Percentiles rank a stretch among this genome's conserved stretches.
phyloP scores from a whole-genome alignment of 1,140 invertebrate genomes.

The Trypoxylus dichotomus region DNA sequence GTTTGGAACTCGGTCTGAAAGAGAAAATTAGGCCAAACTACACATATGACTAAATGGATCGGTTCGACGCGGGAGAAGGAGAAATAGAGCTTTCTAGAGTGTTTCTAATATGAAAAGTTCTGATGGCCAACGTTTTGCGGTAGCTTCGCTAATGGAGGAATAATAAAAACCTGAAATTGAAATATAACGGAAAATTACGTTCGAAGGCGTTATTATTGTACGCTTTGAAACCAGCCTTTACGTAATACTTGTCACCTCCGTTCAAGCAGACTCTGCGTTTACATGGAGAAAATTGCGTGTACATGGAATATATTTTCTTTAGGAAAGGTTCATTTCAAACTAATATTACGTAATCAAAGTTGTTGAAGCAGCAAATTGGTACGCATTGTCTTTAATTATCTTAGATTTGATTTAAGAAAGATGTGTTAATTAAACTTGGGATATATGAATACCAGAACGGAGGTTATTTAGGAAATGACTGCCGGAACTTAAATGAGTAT shows the following conservation, averaged over 20 bases:
- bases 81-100: not conserved
- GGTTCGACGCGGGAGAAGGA: not conserved
- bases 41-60: not conserved
- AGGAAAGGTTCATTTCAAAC: too few relatives aligned
- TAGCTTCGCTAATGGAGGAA: not conserved
- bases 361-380: too few relatives aligned
- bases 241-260: not conserved
- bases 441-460: too few relatives aligned
- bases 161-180: conserved; percentile 5
- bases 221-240: not conserved
- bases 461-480: too few relatives aligned
- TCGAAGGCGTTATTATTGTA: not conserved
- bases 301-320: too few relatives aligned
- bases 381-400: too few relatives aligned
- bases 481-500: too few relatives aligned
- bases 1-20: not conserved
- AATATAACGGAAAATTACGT: not conserved
- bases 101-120: not conserved
- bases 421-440: too few relatives aligned
- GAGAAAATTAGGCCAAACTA: not conserved
- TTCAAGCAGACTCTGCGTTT: not conserved
- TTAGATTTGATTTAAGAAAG: too few relatives aligned
- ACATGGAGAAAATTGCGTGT: not conserved
- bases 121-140: not conserved
- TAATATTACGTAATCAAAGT: too few relatives aligned